Percentiles rank a stretch among this genome's conserved stretches.
Conservation (phyloP, 1,140 invertebrate species). For the Zaprionus camerounensis region DNA sequence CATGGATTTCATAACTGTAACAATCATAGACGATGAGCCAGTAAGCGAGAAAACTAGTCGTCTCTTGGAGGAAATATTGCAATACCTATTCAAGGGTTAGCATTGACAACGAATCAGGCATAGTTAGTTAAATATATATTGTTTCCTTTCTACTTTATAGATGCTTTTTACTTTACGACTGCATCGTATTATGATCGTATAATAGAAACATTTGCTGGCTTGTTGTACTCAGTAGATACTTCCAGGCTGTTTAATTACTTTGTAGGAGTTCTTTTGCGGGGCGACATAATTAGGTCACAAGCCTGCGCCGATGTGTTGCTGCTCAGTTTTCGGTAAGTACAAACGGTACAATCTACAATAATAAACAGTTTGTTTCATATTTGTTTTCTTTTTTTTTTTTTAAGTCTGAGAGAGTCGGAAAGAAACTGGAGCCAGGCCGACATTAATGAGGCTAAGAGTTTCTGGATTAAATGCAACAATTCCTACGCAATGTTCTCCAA, state of each 20-base stretch:
- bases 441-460: conserved; percentile 19
- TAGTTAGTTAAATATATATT: background rate
- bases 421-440: conserved; percentile 21
- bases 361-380: background rate
- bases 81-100: conserved; percentile 55
- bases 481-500: conserved; percentile 52
- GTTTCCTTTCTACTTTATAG: conserved; percentile 12
- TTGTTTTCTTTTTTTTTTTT: conserved; percentile 1
- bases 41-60: conserved; percentile 28
- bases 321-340: conserved; percentile 49
- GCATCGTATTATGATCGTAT: conserved; percentile 40
- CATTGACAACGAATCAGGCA: background rate
- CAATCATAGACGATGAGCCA: conserved; percentile 18
- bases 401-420: conserved; percentile 40
- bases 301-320: conserved; percentile 58
- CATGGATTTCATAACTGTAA: conserved; percentile 42
- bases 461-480: conserved; percentile 54
- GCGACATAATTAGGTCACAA: conserved; percentile 48
- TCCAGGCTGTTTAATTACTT: conserved; percentile 37
- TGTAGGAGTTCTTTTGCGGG: conserved; percentile 40
- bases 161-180: conserved; percentile 45
- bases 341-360: background rate
- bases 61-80: conserved; percentile 43
- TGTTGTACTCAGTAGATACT: conserved; percentile 32
- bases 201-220: conserved; percentile 45